Evolutionary conservation across 2,888 invertebrate genomes (phyloP).

Genomic region (Platypus cylindrus): DNA sequence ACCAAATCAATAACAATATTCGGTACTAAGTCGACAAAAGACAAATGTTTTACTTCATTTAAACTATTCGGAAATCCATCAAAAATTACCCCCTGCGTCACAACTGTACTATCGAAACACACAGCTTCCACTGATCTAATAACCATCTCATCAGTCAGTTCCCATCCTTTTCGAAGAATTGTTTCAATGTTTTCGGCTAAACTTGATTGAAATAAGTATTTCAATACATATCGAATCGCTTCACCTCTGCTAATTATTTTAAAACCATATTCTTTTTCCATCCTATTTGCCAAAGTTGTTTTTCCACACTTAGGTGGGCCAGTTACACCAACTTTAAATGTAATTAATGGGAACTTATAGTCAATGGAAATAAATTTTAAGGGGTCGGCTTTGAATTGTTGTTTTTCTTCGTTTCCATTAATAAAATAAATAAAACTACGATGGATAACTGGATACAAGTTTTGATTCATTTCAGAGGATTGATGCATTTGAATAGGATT

Average conservation of each 20-base stretch:
- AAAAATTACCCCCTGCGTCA: constrained; percentile 45
- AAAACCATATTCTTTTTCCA: constrained; percentile 42
- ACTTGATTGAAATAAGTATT: constrained; percentile 40
- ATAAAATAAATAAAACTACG: constrained; percentile 48
- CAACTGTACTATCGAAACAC: constrained; percentile 36
- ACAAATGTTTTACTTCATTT: constrained; percentile 39
- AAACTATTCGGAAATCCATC: constrained; percentile 48
- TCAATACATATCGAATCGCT: constrained; percentile 39
- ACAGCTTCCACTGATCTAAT: constrained; percentile 42
- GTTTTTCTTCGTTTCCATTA: constrained; percentile 36
- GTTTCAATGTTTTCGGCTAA: constrained; percentile 36
- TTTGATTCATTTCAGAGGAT: constrained; percentile 32
- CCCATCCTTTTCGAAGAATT: constrained; percentile 35
- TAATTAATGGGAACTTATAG: constrained; percentile 36
- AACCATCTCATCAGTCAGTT: constrained; percentile 35
- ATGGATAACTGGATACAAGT: constrained; percentile 44
- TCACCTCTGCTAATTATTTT: constrained; percentile 42
- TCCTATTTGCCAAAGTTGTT: constrained; percentile 42
- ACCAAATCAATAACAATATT: constrained; percentile 43
- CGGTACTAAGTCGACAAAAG: constrained; percentile 42
- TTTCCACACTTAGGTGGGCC: constrained; percentile 54
- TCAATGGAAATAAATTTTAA: constrained; percentile 41
- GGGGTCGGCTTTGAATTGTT: constrained; percentile 43
- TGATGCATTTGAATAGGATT: constrained; percentile 40
- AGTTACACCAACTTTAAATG: constrained; percentile 42